Evolutionary conservation across 2,113 vertebrate genomes (phyloP), one percentile per base, ranked within the genome.

Genomic region (Esox niger): DNA sequence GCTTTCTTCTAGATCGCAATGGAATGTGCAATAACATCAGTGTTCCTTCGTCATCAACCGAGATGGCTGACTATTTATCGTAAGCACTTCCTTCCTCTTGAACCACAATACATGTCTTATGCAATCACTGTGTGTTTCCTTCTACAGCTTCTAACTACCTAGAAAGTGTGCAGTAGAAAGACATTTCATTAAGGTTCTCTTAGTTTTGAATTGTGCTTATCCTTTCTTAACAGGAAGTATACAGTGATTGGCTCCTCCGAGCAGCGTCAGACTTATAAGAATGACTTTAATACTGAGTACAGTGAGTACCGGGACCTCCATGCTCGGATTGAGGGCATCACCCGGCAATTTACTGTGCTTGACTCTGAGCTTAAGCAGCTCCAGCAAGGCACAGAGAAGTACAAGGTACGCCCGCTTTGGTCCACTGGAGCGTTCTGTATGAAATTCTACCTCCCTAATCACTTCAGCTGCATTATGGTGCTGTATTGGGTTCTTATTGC

Each of bases 241-340:
- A 90, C 89, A 0, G 91, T 93, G 86, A 98, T 99, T 43, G 83
- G 83, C 57, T 95, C 95, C n/a, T 90, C 83, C 0, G 97, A 99
- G 86, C 96, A 98, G 79, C 95, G 97, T 10, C 97, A 98, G 87
- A 93, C 84, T 79, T 99, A 98, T 84, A 99, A 98, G 38, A 99
- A 94, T 0, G 96, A 98, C 85, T 99, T 99, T 88, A 99, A 98
- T 0, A 86, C 93, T 0, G 97, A 99, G 46, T 99, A 99, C 84
- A 95, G 63, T 25, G 96, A 98, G 85, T 99, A 98, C 91, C 84
- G 97, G 2, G 93, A 90, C 68, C 74, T 99, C 72, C 95, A 98
- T 2, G 92, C 96, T 2, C 90, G 97, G 69, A 99, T 99, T 64
- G 97, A 99, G 88, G 75, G 92, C 77, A 92, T 98, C 88, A 99